phyloP scores from a whole-genome alignment of 1,140 invertebrate species.

The Leptopilina clavipes region DNA sequence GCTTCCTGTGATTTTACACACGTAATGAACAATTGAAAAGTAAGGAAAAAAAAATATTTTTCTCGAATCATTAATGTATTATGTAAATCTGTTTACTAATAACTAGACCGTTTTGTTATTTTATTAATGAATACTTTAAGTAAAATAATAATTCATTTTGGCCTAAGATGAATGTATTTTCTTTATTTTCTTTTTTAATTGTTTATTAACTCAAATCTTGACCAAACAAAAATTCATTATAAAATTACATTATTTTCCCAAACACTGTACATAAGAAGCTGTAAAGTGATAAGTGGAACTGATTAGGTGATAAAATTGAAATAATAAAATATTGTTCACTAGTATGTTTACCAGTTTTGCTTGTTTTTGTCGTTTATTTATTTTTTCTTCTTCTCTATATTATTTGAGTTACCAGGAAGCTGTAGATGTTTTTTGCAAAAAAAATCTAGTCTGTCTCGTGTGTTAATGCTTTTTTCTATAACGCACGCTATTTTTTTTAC shows the following conservation, averaged over 20 bases:
- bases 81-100: slow-evolving; percentile 6
- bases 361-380: neutral
- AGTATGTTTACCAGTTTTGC: neutral
- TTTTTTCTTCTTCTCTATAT: neutral
- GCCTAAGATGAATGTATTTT: too few species aligned
- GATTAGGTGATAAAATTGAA: neutral
- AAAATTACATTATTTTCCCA: too few species aligned
- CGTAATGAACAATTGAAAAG: slow-evolving; percentile 3
- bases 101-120: neutral
- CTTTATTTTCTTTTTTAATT: too few species aligned
- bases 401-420: neutral
- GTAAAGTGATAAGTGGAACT: neutral
- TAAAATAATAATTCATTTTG: too few species aligned
- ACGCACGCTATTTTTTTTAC: slow-evolving; percentile 34
- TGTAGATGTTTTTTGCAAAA: too few species aligned
- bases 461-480: slow-evolving; percentile 3
- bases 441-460: slow-evolving; percentile 25
- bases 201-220: too few species aligned
- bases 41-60: neutral
- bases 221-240: too few species aligned
- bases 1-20: slow-evolving; percentile 4
- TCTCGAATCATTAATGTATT: neutral
- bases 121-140: neutral
- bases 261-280: too few species aligned
- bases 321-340: neutral